Conservation (phyloP, 1,140 invertebrate species). For the Phthorimaea operculella region DNA sequence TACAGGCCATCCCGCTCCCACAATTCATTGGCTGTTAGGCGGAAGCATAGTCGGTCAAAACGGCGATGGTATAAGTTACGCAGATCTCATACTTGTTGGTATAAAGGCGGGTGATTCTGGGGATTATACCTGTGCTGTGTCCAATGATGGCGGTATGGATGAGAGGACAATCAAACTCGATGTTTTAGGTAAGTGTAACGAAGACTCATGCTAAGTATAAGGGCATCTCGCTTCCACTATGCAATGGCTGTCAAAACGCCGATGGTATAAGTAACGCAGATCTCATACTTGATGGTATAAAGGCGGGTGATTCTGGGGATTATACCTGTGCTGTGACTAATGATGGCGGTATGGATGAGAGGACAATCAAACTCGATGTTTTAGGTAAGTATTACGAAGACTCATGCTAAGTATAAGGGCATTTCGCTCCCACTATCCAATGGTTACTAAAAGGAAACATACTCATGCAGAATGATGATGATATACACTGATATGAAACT, state of each 20-base stretch:
- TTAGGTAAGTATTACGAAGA: slow-evolving; percentile 38
- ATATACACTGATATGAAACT: slow-evolving; percentile 42
- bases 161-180: slow-evolving; percentile 42
- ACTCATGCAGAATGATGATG: slow-evolving; percentile 25
- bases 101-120: slow-evolving; percentile 30
- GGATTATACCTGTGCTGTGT: slow-evolving; percentile 42
- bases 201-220: slow-evolving; percentile 41
- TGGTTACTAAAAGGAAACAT: no score
- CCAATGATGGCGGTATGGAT: slow-evolving; percentile 49
- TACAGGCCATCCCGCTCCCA: slow-evolving; percentile 35
- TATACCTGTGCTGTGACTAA: slow-evolving; percentile 52
- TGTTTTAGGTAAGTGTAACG: slow-evolving; percentile 41
- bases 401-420: slow-evolving; percentile 46
- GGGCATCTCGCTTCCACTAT: slow-evolving; percentile 41
- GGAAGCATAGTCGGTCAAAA: slow-evolving; percentile 37
- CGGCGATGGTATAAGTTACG: slow-evolving; percentile 24
- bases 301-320: slow-evolving; percentile 26
- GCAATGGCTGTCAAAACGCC: slow-evolving; percentile 46
- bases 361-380: slow-evolving; percentile 43
- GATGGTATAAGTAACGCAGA: slow-evolving; percentile 35
- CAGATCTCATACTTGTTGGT: slow-evolving; percentile 36
- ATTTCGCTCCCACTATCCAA: slow-evolving; percentile 38
- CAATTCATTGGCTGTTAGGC: slow-evolving; percentile 51
- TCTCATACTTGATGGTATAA: slow-evolving; percentile 30
- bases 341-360: slow-evolving; percentile 45